Base-by-base conservation (phyloP, 2,113 vertebrate species). In the Cinclus cinclus region DNA sequence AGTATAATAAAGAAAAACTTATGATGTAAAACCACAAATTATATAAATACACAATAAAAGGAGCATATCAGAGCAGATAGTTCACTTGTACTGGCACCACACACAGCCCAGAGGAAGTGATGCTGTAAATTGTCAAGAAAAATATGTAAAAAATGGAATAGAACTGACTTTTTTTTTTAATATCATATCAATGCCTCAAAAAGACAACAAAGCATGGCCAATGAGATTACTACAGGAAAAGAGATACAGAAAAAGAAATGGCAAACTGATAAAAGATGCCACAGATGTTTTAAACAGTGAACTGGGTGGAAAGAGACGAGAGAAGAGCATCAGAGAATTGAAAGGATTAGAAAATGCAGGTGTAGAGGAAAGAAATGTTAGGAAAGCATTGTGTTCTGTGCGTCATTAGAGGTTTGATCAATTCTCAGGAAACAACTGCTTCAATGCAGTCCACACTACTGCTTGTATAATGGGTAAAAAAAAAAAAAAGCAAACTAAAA, bases 391-490 rank as follows among this genome's bases (percentile, higher is more conserved):
- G 46, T 92, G 42, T 73, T 94, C 41, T 58, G 8, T 30, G 31
- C 92, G 82, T 25, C 87, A 60, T 87, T 84, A 79, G 4, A 39
- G 60, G 28, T 94, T 83, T 85, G 70, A 94, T 85, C 74, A 91
- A 65, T n/a, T 73, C 78, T 85, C 41, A 52, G 58, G 50, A 91
- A 87, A 60, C 0, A 7, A 35, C 42, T 46, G 35, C 62, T 87
- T 75, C 12, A 6, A 73, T 62, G 49, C 42, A 90, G 37, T 58
- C 50, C 75, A 86, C 37, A 62, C 20, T 12, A 28, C 44, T 79
- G 56, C 58, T 83, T 53, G 11, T 62, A 46, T 53, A 83, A 44
- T 4, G 20, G 37, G 20, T 12, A 69, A 90, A 93, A 89, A 21
- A 68, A 59, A 25, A 18, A 15, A n/a, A 9, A n/a, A 37, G 7